Base-by-base conservation (phyloP, 2,888 invertebrate genomes). In the Fragum fragum region DNA sequence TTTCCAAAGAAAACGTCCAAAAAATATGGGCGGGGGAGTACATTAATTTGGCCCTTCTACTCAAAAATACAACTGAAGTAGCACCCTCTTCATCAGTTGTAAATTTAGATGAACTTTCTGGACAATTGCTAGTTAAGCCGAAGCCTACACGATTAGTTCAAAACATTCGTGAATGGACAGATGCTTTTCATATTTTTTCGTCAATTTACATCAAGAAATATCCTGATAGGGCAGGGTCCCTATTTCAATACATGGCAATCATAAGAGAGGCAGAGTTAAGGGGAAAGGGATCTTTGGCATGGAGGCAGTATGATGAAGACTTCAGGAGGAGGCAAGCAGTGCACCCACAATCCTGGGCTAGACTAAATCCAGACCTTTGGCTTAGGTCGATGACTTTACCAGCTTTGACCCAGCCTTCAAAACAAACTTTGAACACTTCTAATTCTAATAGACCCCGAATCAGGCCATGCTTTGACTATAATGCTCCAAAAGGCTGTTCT, bases 301-400 rank as follows among this genome's bases (percentile, higher is more conserved):
- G 76, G 76, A 18, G 42, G 9, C 16, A 9, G 21, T 76, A 76
- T 52, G 70, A 76, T 47, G 63, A 76, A 52, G 28, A 71, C 18
- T 70, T 76, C 18, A 14, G 63, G n/a, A 23, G 59, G 23, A 18
- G 76, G 26, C 76, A 76, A 47, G 76, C 69, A n/a, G 32, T 26
- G n/a, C 23, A 69, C n/a, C 29, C 29, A 11, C 76, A 70, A 42
- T 47, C 59, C 9, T 76, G 70, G 76, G 39, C 52, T 6, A 52
- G 36, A 69, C 21, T 76, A 3, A 76, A 76, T 29, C 18, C 55
- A n/a, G 76, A 76, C 6, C 47, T 69, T 1, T 68, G 75, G 75
- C 36, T 75, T 7, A 52, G 39, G 32, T 18, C 29, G 1, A 75
- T 75, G 68, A 26, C 75, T 42, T 18, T 28, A 2, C 69, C 57